Conservation (phyloP, 1,140 invertebrate species). For the Pachyrhynchus sulphureomaculatus region DNA sequence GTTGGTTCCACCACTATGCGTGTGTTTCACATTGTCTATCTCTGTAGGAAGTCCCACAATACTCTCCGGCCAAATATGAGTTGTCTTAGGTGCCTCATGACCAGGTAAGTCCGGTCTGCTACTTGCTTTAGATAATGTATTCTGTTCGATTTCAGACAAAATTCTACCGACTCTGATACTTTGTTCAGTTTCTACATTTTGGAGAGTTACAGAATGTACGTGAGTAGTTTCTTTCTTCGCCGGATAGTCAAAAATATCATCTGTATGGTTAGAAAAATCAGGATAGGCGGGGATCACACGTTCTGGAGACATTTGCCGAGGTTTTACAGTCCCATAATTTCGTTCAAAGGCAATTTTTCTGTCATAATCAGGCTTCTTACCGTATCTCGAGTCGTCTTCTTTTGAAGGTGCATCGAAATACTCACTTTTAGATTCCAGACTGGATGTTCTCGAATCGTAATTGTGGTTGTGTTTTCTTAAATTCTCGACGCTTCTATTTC, state of each 20-base stretch:
- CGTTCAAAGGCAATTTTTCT: slow-evolving; percentile 49
- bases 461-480: slow-evolving; percentile 28
- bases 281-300: slow-evolving; percentile 10
- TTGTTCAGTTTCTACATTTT: slow-evolving; percentile 61
- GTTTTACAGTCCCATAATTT: slow-evolving; percentile 64
- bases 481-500: slow-evolving; percentile 38
- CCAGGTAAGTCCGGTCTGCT: slow-evolving; percentile 14
- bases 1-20: slow-evolving; percentile 5
- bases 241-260: neutral
- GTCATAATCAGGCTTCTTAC: slow-evolving; percentile 44
- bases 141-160: slow-evolving; percentile 44
- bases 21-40: slow-evolving; percentile 44
- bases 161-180: slow-evolving; percentile 53
- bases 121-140: slow-evolving; percentile 43
- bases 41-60: slow-evolving; percentile 57
- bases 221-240: slow-evolving; percentile 58
- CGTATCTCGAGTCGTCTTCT: slow-evolving; percentile 36
- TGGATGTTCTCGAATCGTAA: slow-evolving; percentile 57
- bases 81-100: slow-evolving; percentile 40
- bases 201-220: slow-evolving; percentile 59
- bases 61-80: slow-evolving; percentile 60
- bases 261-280: slow-evolving; percentile 6
- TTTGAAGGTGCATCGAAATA: slow-evolving; percentile 51
- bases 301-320: slow-evolving; percentile 32
- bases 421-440: slow-evolving; percentile 56